Evolutionary conservation across 2,888 invertebrate species (phyloP).

Genomic region (Rhingia campestris): DNA sequence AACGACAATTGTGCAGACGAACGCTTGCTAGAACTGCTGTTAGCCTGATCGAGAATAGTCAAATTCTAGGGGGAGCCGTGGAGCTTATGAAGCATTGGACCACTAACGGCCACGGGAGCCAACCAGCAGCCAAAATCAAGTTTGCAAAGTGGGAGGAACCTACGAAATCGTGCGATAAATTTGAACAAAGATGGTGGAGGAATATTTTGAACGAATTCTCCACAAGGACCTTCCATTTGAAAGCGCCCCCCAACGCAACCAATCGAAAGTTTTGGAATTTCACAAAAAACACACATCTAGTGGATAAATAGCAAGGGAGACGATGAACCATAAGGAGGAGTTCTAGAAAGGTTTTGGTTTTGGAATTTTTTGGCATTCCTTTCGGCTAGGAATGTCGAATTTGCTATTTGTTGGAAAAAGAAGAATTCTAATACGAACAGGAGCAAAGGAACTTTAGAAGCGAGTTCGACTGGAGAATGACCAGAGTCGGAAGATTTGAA

Average conservation of each 20-base stretch:
- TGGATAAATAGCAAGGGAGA: conserved; percentile 56
- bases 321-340: conserved; percentile 54
- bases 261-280: conserved; percentile 36
- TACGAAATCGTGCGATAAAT: conserved; percentile 21
- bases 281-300: conserved; percentile 31
- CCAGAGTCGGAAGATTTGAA: conserved; percentile 26
- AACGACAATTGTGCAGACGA: conserved; percentile 26
- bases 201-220: neutral
- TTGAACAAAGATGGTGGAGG: neutral
- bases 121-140: conserved; percentile 60
- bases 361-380: neutral
- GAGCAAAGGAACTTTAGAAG: conserved; percentile 25
- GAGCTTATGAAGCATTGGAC: conserved; percentile 60
- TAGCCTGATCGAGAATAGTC: conserved; percentile 73
- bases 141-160: conserved; percentile 64
- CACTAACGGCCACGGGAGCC: conserved; percentile 26
- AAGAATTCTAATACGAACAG: conserved; percentile 59
- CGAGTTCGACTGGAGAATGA: neutral
- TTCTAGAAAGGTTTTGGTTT: neutral
- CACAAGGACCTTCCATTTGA: conserved; percentile 20
- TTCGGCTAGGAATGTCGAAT: conserved; percentile 38
- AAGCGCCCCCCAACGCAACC: conserved; percentile 4
- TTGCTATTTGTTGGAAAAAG: conserved; percentile 68
- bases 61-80: conserved; percentile 76
- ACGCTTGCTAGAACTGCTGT: conserved; percentile 56